These are phyloP conservation scores for Syngnathus typhle DNA, from an alignment of 2,113 vertebrate species.

Conservation along the genomic window DNA sequence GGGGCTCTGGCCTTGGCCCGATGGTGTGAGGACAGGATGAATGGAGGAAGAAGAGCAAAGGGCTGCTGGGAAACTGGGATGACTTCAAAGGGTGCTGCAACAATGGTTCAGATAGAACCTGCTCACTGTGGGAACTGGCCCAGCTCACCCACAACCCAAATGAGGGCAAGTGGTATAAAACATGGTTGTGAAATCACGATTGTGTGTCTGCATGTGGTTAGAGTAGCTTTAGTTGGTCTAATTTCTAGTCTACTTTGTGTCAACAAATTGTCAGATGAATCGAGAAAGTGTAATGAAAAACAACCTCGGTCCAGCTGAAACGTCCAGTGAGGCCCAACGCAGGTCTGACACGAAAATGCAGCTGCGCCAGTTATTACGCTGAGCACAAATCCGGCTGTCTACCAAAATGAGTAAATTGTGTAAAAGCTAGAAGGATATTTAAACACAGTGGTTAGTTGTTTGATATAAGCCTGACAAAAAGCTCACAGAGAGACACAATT, in stretches of 20 bases:
- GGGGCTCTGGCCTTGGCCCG: slow-evolving; percentile 30
- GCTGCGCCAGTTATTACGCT: no score
- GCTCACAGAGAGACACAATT: background rate
- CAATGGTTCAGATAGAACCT: slow-evolving; percentile 50
- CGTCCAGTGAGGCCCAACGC: no score
- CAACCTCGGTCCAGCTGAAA: no score
- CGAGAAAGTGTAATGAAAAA: no score
- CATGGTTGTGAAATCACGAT: background rate
- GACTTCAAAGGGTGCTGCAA: slow-evolving; percentile 52
- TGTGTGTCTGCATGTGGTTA: no score
- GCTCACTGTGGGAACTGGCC: slow-evolving; percentile 62
- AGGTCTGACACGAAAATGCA: no score
- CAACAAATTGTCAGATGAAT: no score
- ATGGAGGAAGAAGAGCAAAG: slow-evolving; percentile 7
- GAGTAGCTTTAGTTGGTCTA: no score
- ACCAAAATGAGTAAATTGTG: no score
- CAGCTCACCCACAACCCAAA: background rate
- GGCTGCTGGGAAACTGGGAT: slow-evolving; percentile 16
- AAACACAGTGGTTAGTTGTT: background rate
- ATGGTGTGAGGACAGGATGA: slow-evolving; percentile 23
- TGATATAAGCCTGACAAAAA: background rate
- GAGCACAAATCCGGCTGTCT: no score
- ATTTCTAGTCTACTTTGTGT: no score
- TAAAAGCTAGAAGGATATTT: background rate
- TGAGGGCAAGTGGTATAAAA: background rate